Conservation (phyloP, 2,888 invertebrate species). For the Andrena trimmerana region DNA sequence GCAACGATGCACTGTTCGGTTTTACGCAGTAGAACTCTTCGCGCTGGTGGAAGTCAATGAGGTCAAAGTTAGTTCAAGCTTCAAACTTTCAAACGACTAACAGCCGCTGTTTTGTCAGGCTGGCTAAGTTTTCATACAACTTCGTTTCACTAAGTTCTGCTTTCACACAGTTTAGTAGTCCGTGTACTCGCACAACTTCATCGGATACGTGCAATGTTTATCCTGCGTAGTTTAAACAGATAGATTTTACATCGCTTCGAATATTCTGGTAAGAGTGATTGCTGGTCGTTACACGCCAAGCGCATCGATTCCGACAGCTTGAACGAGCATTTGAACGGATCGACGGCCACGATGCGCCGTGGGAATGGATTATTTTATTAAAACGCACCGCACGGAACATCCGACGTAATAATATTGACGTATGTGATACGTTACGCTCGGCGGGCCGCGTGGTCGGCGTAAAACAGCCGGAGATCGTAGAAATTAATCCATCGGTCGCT, state of each 20-base stretch:
- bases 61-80: background rate
- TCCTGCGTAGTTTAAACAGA: background rate
- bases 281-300: background rate
- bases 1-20: background rate
- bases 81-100: background rate
- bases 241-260: background rate
- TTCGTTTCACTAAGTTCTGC: background rate
- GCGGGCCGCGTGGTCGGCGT: constrained; percentile 5
- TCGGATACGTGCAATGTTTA: background rate
- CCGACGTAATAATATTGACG: constrained; percentile 35
- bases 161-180: background rate
- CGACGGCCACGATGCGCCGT: background rate
- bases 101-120: background rate
- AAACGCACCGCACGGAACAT: constrained; percentile 10
- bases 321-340: background rate
- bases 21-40: too few species aligned
- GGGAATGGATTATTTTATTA: constrained; percentile 4
- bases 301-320: background rate
- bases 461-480: constrained; percentile 50
- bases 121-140: background rate
- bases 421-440: constrained; percentile 20
- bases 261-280: too few species aligned
- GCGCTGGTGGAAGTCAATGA: background rate
- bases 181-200: background rate
- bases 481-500: constrained; percentile 60